Base-by-base conservation (phyloP, 2,888 invertebrate species). In the Morpho deidamia region DNA sequence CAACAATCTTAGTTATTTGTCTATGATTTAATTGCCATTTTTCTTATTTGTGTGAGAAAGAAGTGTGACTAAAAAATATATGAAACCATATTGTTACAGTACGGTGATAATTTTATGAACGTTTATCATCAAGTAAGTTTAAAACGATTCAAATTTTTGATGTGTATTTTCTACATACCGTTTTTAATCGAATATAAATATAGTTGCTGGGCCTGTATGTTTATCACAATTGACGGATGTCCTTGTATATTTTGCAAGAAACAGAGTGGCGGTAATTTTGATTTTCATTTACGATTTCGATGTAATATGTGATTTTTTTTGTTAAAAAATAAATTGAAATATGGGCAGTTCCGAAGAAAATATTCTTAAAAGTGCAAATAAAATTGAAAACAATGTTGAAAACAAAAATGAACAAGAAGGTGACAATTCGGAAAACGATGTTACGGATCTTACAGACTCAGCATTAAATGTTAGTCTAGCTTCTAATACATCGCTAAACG, bases 171-270 rank as follows among this genome's bases (percentile, higher is more conserved):
- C 38, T 43, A 33, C 53, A 51, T 47, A 35, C 49, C 49, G 53
- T 37, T 60, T 56, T 42, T 53, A 46, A 48, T 50, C 50, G 73
- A 52, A 48, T 41, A 74, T 74, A 76, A 75, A 79, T 74, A 76
- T 72, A 74, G 74, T 82, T 82, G 76, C 71, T 82, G 83, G 62
- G 82, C 84, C 87, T 87, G 87, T 23, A 23, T 23, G 23, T 87
- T 86, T 88, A 87, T 79, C 84, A 78, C 80, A 71, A 81, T 83
- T 87, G 86, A 85, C 88, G 84, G 87, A 86, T 85, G 85, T 84
- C 85, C 85, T 85, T 86, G 84, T 83, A 76, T 76, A 80, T 82
- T 84, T 86, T 80, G 81, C 81, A 80, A 84, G 76, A 81, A 74
- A 69, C 72, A 67, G 66, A 79, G 81, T 85, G 88, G 89, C 89